phyloP scores from a whole-genome alignment of 2,113 vertebrate species.

The Vimba vimba region DNA sequence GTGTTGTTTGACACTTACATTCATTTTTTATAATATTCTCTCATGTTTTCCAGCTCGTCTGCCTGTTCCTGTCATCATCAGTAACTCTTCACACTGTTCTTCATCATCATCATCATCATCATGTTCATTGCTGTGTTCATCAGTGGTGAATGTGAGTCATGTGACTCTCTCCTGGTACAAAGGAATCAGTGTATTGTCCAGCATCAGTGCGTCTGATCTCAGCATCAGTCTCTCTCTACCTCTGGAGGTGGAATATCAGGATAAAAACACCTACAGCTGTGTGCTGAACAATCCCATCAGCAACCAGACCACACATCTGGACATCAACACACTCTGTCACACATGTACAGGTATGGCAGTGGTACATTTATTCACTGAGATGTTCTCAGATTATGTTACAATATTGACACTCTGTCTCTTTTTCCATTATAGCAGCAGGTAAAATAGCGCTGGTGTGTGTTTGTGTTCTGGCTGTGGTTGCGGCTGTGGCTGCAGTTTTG shows the following conservation, averaged over 20 bases:
- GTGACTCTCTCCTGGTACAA: background rate
- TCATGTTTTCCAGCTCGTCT: background rate
- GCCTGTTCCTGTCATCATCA: background rate
- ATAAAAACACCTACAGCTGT: background rate
- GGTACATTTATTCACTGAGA: background rate
- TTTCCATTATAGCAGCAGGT: background rate
- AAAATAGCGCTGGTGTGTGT: background rate
- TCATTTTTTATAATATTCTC: background rate
- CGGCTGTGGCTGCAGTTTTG: background rate
- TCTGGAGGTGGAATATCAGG: background rate
- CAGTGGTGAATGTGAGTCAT: background rate
- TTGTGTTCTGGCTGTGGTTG: too few species aligned
- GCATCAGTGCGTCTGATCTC: too few species aligned
- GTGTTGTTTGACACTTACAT: too few species aligned
- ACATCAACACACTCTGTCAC: background rate
- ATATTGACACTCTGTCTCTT: background rate
- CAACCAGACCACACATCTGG: too few species aligned
- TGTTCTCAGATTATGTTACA: background rate
- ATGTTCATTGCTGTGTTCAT: background rate
- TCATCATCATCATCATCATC: too few species aligned
- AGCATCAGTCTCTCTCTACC: too few species aligned
- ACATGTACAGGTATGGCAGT: background rate
- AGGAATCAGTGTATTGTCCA: too few species aligned
- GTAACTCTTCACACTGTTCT: background rate
- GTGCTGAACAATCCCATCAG: too few species aligned